Percentiles rank a stretch among this genome's conserved stretches.
Evolutionary conservation across 1,140 invertebrate genomes (phyloP).

Genomic region (Drosophila elegans): DNA sequence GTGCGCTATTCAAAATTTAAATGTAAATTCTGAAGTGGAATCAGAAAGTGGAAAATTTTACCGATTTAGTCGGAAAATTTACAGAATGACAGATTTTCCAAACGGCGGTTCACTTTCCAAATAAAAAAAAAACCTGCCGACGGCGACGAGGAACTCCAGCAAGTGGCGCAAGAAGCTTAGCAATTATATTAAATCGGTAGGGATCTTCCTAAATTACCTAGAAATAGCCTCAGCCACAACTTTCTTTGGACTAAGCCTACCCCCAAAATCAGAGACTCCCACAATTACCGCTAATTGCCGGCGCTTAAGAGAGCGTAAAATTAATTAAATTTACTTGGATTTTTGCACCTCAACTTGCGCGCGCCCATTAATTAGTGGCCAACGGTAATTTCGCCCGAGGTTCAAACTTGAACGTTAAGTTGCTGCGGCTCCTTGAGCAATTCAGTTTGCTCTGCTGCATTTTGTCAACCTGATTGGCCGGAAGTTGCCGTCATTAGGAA

Average conservation of each 20-base stretch:
- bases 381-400: conserved; percentile 54
- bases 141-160: too few species aligned
- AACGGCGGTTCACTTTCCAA: too few species aligned
- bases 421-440: conserved; percentile 67
- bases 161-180: too few species aligned
- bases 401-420: conserved; percentile 54
- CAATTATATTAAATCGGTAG: neutral
- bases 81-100: too few species aligned
- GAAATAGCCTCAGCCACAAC: neutral
- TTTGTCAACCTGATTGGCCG: conserved; percentile 76
- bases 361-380: conserved; percentile 73
- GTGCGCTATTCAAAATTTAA: neutral
- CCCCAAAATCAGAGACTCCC: neutral
- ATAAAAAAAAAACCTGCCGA: too few species aligned
- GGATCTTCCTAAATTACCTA: too few species aligned
- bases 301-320: conserved; percentile 65
- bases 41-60: too few species aligned
- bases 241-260: conserved; percentile 5
- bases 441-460: conserved; percentile 22
- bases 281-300: conserved; percentile 38
- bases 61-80: too few species aligned
- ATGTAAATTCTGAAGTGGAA: neutral
- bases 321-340: conserved; percentile 73
- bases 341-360: conserved; percentile 65
- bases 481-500: conserved; percentile 74